These are phyloP conservation scores for Idaea biselata DNA, from an alignment of 2,888 invertebrate genomes.

Conservation along the genomic window DNA sequence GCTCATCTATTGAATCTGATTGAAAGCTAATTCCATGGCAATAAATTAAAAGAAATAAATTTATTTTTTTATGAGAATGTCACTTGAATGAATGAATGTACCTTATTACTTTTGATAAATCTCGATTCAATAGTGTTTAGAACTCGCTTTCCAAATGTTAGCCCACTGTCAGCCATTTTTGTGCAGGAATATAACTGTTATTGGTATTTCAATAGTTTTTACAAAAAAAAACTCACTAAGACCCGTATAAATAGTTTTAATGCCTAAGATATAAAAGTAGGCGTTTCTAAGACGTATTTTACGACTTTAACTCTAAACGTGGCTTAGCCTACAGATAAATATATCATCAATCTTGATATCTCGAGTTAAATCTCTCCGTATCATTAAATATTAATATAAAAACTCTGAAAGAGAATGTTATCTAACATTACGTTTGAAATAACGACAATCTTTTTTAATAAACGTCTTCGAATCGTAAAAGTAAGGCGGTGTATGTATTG, in stretches of 20 bases:
- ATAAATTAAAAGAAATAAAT: too few relatives aligned
- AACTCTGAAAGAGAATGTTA: background rate
- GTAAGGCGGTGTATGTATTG: slow-evolving; percentile 16
- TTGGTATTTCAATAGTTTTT: too few relatives aligned
- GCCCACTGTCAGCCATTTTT: too few relatives aligned
- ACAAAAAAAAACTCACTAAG: too few relatives aligned
- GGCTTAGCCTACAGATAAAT: background rate
- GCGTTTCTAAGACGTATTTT: slow-evolving; percentile 3
- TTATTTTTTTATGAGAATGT: too few relatives aligned
- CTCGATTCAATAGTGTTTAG: too few relatives aligned
- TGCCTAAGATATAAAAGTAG: background rate
- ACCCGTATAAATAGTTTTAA: background rate
- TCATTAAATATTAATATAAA: background rate
- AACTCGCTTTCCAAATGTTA: too few relatives aligned
- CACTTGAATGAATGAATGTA: too few relatives aligned
- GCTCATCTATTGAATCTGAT: too few relatives aligned
- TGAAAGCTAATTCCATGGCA: too few relatives aligned
- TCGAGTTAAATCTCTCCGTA: slow-evolving; percentile 1
- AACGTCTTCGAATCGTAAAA: slow-evolving; percentile 19
- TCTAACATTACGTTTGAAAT: background rate
- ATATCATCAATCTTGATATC: background rate
- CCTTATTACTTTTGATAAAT: too few relatives aligned
- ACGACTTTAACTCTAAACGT: slow-evolving; percentile 1
- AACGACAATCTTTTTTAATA: slow-evolving; percentile 3
- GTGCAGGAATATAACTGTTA: too few relatives aligned